Evolutionary conservation across 1,140 invertebrate species (phyloP).

Genomic region (Mercenaria mercenaria): DNA sequence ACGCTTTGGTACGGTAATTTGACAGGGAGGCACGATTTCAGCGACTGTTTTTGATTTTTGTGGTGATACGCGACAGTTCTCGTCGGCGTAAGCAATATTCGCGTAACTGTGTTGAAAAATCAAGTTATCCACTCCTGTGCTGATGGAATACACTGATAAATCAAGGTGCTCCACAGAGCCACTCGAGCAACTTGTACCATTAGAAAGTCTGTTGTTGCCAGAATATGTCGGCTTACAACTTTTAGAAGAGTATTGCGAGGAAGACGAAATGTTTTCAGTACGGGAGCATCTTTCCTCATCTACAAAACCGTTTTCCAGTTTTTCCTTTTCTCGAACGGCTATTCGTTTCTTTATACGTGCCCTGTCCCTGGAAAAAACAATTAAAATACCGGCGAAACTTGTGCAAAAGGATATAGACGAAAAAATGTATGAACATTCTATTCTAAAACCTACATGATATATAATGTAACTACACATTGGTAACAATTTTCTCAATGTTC

Average conservation of each 20-base stretch:
- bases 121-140: conserved; percentile 12
- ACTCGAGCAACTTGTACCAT: too few relatives aligned
- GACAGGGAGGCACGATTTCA: conserved; percentile 12
- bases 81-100: conserved; percentile 1
- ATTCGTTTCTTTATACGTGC: not conserved
- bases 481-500: too few relatives aligned
- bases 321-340: not conserved
- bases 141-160: not conserved
- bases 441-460: too few relatives aligned
- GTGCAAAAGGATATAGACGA: too few relatives aligned
- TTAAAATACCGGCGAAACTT: too few relatives aligned
- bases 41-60: not conserved
- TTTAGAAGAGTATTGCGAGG: not conserved
- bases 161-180: not conserved
- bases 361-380: conserved; percentile 6
- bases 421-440: too few relatives aligned
- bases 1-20: not conserved
- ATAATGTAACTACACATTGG: too few relatives aligned
- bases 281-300: not conserved
- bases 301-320: not conserved
- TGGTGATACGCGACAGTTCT: not conserved
- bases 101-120: conserved; percentile 16
- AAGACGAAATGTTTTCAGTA: not conserved
- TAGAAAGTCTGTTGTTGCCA: too few relatives aligned
- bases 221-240: not conserved